Percentiles rank a stretch among this genome's conserved stretches.
Evolutionary conservation across 1,140 invertebrate genomes (phyloP).

Genomic region (Neuroterus valhalla): DNA sequence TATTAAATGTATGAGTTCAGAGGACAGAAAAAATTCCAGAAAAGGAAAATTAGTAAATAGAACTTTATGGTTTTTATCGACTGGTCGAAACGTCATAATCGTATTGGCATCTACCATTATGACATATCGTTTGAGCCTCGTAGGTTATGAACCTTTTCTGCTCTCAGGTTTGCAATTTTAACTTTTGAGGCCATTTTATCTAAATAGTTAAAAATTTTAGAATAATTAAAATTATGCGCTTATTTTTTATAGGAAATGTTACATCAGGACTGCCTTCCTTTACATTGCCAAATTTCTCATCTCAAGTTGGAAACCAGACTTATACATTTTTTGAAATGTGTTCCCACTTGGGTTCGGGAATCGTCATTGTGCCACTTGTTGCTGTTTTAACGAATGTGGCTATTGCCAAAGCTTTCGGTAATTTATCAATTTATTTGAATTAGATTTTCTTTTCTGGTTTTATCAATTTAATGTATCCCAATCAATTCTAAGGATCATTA

Average conservation of each 20-base stretch:
- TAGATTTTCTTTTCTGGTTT: too few relatives aligned
- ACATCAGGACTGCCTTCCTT: conserved; percentile 78
- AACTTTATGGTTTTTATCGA: conserved; percentile 83
- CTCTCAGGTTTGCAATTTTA: conserved; percentile 71
- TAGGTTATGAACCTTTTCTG: conserved; percentile 70
- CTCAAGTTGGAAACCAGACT: conserved; percentile 76
- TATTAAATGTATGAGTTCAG: conserved; percentile 65
- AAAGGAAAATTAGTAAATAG: conserved; percentile 69
- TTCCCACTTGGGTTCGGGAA: conserved; percentile 79
- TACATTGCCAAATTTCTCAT: conserved; percentile 75
- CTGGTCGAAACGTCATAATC: conserved; percentile 85
- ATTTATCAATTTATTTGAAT: conserved; percentile 60
- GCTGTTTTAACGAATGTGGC: conserved; percentile 86
- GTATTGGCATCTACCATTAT: conserved; percentile 80
- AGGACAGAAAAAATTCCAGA: conserved; percentile 53
- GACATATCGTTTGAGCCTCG: conserved; percentile 68
- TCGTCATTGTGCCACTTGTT: conserved; percentile 83
- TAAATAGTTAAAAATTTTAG: too few relatives aligned
- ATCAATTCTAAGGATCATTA: too few relatives aligned
- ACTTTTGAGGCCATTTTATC: too few relatives aligned
- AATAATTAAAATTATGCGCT: not conserved
- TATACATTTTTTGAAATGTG: conserved; percentile 78
- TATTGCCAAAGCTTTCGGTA: conserved; percentile 86
- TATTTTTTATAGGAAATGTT: conserved; percentile 75
- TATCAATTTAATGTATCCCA: too few relatives aligned